Conservation (phyloP, 2,888 invertebrate species). For the Ichneumoninae sp. region DNA sequence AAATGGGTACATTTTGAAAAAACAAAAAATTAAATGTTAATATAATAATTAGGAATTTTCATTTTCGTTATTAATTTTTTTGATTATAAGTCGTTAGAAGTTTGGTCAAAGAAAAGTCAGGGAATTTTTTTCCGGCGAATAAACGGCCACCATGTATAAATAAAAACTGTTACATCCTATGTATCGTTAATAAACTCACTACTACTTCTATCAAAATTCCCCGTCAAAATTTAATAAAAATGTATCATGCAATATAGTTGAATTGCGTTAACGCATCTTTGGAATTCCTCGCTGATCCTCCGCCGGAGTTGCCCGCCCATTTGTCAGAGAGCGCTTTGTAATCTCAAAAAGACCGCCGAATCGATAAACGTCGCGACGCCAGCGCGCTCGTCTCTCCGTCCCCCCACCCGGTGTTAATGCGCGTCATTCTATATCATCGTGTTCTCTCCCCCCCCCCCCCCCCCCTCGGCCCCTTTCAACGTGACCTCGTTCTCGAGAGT, state of each 20-base stretch:
- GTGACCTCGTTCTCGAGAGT: conserved; percentile 46
- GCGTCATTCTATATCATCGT: conserved; percentile 10
- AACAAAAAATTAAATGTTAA: too few relatives aligned
- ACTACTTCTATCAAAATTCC: too few relatives aligned
- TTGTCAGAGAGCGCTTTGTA: not conserved
- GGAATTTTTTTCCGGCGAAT: too few relatives aligned
- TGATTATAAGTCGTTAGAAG: too few relatives aligned
- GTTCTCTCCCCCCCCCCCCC: not conserved
- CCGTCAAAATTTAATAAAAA: not conserved
- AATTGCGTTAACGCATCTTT: not conserved
- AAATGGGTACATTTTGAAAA: too few relatives aligned
- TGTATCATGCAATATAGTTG: not conserved
- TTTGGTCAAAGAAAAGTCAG: too few relatives aligned
- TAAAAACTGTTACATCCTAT: not conserved
- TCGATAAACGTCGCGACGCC: conserved; percentile 41
- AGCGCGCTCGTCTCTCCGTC: conserved; percentile 18
- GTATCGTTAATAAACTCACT: too few relatives aligned
- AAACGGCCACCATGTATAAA: not conserved
- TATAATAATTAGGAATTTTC: too few relatives aligned
- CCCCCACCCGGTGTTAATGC: not conserved
- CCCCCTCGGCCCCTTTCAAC: conserved; percentile 4
- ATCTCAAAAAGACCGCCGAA: conserved; percentile 55
- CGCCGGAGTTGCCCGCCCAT: not conserved
- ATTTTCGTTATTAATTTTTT: too few relatives aligned
- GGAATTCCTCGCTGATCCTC: not conserved